Conservation (phyloP, 2,797 vertebrate species). For the Sparus aurata region DNA sequence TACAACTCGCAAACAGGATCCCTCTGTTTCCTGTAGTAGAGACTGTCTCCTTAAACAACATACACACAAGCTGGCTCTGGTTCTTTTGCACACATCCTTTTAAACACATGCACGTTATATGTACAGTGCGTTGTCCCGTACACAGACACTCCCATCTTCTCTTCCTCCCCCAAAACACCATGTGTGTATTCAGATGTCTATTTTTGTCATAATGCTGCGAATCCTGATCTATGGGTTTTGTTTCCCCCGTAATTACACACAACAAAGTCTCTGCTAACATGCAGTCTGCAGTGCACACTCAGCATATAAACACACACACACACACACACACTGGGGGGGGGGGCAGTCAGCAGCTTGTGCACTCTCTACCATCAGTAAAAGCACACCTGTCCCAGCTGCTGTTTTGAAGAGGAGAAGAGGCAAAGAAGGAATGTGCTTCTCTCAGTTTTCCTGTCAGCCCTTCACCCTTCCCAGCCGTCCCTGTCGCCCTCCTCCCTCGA, state of each 20-base stretch:
- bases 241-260: constrained; percentile 66
- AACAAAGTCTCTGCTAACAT: constrained; percentile 59
- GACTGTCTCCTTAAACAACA: constrained; percentile 71
- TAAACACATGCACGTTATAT: constrained; percentile 42
- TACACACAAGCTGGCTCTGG: constrained; percentile 43
- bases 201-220: constrained; percentile 63
- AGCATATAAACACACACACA: constrained; percentile 71
- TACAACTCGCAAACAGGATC: constrained; percentile 87
- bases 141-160: constrained; percentile 31
- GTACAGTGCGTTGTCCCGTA: constrained; percentile 30
- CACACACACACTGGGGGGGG: constrained; percentile 53
- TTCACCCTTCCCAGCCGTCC: constrained; percentile 45
- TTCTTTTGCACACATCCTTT: constrained; percentile 55
- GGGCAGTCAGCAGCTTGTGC: constrained; percentile 71
- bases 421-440: constrained; percentile 75
- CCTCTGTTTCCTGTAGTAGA: constrained; percentile 85
- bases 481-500: constrained; percentile 26
- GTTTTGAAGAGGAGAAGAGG: constrained; percentile 79
- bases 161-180: constrained; percentile 27
- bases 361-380: constrained; percentile 80
- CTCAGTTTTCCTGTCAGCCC: constrained; percentile 67
- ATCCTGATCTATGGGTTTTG: constrained; percentile 58
- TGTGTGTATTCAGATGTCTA: constrained; percentile 52
- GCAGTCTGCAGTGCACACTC: constrained; percentile 63
- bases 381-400: constrained; percentile 89